Conservation (phyloP, 2,113 vertebrate genomes). For the Otocyon megalotis region DNA sequence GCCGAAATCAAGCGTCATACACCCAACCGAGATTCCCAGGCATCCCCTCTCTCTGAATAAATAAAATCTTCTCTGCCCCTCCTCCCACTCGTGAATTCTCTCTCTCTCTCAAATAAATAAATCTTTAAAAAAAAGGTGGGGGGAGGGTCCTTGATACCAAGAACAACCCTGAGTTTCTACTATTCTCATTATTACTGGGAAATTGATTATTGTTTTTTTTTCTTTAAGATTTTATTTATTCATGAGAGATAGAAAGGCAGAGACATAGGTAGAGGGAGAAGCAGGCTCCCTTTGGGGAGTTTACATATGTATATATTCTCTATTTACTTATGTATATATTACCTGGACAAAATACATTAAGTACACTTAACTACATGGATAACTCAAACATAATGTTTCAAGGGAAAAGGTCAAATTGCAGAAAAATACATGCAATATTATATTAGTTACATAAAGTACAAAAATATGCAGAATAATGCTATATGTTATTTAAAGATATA, state of each 20-base stretch:
- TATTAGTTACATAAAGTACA: slow-evolving; percentile 13
- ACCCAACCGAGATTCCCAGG: background rate
- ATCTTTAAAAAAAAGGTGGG: background rate
- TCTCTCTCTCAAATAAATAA: background rate
- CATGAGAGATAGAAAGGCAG: no score
- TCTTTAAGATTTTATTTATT: no score
- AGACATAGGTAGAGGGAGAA: no score
- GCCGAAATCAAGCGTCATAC: background rate
- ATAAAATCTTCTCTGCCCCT: background rate
- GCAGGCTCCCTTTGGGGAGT: no score
- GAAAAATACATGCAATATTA: slow-evolving; percentile 11
- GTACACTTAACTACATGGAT: background rate
- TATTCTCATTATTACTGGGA: slow-evolving; percentile 46
- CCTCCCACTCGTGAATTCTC: background rate
- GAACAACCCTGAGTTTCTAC: slow-evolving; percentile 47
- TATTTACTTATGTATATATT: background rate
- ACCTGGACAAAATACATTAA: slow-evolving; percentile 10
- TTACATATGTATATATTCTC: background rate
- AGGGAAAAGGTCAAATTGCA: slow-evolving; percentile 13
- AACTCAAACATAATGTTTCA: slow-evolving; percentile 16
- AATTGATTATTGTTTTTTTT: background rate
- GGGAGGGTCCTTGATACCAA: slow-evolving; percentile 38
- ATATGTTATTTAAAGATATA: background rate
- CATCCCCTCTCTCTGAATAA: background rate
- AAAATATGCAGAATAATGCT: slow-evolving; percentile 36